Base-by-base conservation (phyloP, 2,113 vertebrate genomes). In the Pao palembangensis region DNA sequence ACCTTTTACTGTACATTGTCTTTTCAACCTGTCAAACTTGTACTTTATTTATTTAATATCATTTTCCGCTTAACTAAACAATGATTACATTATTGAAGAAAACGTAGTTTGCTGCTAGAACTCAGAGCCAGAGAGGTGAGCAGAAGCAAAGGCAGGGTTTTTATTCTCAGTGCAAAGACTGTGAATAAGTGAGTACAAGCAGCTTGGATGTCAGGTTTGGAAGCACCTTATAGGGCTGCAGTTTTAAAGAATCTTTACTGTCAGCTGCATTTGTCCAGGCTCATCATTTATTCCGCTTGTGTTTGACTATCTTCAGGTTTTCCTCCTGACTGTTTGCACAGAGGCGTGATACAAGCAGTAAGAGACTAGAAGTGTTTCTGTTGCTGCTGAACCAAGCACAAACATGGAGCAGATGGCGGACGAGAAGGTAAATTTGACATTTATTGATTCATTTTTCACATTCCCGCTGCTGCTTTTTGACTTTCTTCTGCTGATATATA, bases 371-470 rank as follows among this genome's bases (percentile, higher is more conserved):
- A 6, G 4, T 55, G 38, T 66, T 51, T 51, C 13, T 42, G 43
- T 48, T 3, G 20, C 16, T 6, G 55, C 25, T 34, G 25, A 8
- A 41, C 44, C 28, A 48, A 68, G 43, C 55, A 61, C 15, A 52
- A 21, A 78, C 73, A 91, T 90, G 89, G 85, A 91, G 68, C 87
- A 69, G 10, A 79, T 91, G 64, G 72, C 79, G 14, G 85, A 88
- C n/a, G 79, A 81, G 0, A 89, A 86, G 87, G 90, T 91, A 20
- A 34, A 19, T 2, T 11, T 63, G 51, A 53, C 0, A 16, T 28
- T 28, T 8, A 15, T 8, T 52, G 51, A 14, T 23, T 12, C 4
- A 25, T 28, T 23, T 21, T 15, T 54, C 34, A 3, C 5, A 31
- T 31, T 31, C 28, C 28, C 8, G 8, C 28, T 6, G 28, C 16